Evolutionary conservation across 2,888 invertebrate species (phyloP).

Genomic region (Julus scanicus): DNA sequence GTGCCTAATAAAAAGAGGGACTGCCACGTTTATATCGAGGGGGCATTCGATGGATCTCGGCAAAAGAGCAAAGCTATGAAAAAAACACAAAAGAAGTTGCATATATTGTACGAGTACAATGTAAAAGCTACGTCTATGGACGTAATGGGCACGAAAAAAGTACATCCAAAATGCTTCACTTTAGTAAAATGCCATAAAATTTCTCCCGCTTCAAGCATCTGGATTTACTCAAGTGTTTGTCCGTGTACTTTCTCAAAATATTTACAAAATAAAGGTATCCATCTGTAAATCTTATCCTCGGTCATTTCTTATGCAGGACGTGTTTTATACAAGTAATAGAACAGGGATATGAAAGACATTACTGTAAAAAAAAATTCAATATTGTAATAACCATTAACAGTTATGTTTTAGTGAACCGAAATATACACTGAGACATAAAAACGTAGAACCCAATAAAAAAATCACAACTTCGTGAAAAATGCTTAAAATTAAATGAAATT

Average conservation of each 20-base stretch:
- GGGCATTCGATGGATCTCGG: not conserved
- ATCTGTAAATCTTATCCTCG: not conserved
- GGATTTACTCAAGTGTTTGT: not conserved
- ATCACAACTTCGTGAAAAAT: too few species aligned
- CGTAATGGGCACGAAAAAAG: not conserved
- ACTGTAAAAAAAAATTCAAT: too few species aligned
- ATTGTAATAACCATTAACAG: too few species aligned
- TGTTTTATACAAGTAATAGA: not conserved
- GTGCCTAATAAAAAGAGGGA: constrained; percentile 26
- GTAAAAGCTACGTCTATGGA: not conserved
- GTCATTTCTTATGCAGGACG: not conserved
- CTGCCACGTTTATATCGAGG: not conserved
- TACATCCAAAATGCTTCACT: constrained; percentile 25
- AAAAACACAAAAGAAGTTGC: constrained; percentile 7
- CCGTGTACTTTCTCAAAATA: not conserved
- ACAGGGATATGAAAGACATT: too few species aligned
- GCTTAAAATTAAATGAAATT: too few species aligned
- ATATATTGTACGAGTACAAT: not conserved
- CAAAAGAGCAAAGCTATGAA: constrained; percentile 24
- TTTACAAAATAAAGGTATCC: not conserved
- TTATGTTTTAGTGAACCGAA: too few species aligned
- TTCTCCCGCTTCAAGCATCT: not conserved
- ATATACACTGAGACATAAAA: too few species aligned
- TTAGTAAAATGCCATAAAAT: constrained; percentile 33
- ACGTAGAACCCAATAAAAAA: too few species aligned